A percentile compares a stretch with the other conserved stretches of the same genome.
phyloP scores from a whole-genome alignment of 2,113 vertebrate genomes.

The Otocyon megalotis region DNA sequence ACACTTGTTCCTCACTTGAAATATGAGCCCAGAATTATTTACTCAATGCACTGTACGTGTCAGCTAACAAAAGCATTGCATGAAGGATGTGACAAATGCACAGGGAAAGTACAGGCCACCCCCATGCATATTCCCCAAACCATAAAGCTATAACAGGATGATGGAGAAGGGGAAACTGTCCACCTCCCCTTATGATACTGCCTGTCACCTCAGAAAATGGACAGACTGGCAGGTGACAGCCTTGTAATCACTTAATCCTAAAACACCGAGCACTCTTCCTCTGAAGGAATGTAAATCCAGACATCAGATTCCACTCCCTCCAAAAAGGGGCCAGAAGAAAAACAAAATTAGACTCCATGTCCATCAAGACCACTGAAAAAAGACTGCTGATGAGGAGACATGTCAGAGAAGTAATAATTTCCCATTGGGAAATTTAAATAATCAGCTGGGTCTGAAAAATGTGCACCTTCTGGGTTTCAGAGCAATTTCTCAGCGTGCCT shows the following conservation, averaged over 20 bases:
- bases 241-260: background rate
- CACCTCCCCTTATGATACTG: background rate
- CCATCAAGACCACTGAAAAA: background rate
- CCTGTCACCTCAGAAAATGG: background rate
- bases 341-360: slow-evolving; percentile 7
- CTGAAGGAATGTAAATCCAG: background rate
- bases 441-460: slow-evolving; percentile 69
- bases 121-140: background rate
- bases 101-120: background rate
- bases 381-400: background rate
- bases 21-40: slow-evolving; percentile 74
- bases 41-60: slow-evolving; percentile 65
- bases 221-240: background rate
- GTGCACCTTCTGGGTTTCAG: slow-evolving; percentile 61
- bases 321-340: background rate
- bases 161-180: background rate
- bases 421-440: slow-evolving; percentile 70
- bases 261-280: background rate
- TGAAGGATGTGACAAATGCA: slow-evolving; percentile 57
- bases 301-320: background rate
- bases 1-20: slow-evolving; percentile 71
- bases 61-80: slow-evolving; percentile 68
- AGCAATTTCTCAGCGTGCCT: slow-evolving; percentile 69
- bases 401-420: slow-evolving; percentile 36
- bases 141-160: background rate